phyloP scores from a whole-genome alignment of 2,113 vertebrate genomes.

The Anguilla japonica region DNA sequence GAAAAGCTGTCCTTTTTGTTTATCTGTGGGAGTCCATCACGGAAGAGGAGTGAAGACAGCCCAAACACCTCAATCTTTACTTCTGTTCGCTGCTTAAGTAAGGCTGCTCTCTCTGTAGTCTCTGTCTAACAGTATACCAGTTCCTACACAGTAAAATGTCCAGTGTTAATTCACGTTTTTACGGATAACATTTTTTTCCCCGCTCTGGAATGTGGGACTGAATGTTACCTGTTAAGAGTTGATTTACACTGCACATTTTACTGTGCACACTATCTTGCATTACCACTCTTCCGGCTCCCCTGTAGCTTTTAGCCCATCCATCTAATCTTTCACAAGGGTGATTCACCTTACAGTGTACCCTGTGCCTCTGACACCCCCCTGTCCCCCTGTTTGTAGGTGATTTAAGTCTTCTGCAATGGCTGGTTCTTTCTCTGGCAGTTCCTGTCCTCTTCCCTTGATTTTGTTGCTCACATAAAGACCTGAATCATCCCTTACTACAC shows the following conservation, averaged over 20 bases:
- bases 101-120: neutral
- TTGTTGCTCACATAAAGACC: neutral
- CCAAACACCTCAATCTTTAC: neutral
- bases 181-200: slow-evolving; percentile 12
- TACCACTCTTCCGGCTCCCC: too few relatives aligned
- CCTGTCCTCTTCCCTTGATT: neutral
- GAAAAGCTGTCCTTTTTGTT: neutral
- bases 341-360: neutral
- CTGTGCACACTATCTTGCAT: too few relatives aligned
- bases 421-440: neutral
- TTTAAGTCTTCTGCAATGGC: neutral
- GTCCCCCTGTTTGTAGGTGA: neutral
- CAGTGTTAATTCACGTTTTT: neutral
- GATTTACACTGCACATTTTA: too few relatives aligned
- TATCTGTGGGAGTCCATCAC: neutral
- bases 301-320: neutral
- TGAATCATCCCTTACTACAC: neutral
- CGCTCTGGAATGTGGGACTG: too few relatives aligned
- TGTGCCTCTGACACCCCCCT: neutral
- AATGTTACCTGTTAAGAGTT: too few relatives aligned
- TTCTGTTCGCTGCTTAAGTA: neutral
- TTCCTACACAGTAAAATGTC: neutral
- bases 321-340: neutral
- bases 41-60: neutral
- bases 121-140: neutral